Percentiles rank a stretch among this genome's conserved stretches.
phyloP scores from a whole-genome alignment of 1,140 invertebrate species.

The Venustaconcha ellipsiformis region DNA sequence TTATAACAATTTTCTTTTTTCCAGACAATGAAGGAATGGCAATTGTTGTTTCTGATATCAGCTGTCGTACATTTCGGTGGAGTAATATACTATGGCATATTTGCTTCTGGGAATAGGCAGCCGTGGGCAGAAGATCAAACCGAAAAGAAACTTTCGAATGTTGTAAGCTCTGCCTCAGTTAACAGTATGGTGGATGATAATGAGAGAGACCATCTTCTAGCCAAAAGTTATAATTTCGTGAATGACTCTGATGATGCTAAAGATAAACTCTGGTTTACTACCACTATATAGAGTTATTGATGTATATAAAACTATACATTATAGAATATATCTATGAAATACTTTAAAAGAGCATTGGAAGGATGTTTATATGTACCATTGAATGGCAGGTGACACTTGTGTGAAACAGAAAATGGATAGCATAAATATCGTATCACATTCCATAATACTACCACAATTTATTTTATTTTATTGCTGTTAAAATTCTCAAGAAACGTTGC shows the following conservation, averaged over 20 bases:
- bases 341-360: no score
- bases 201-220: constrained; percentile 1
- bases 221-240: not conserved
- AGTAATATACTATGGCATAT: constrained; percentile 15
- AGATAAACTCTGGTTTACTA: constrained; percentile 7
- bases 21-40: constrained; percentile 2
- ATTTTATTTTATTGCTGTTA: no score
- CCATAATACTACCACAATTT: no score
- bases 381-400: no score
- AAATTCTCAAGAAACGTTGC: no score
- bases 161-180: not conserved
- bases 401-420: no score
- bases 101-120: constrained; percentile 19
- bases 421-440: no score
- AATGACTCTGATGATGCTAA: not conserved
- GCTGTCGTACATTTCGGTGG: constrained; percentile 6
- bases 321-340: no score
- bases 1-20: constrained; percentile 1
- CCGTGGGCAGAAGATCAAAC: constrained; percentile 9
- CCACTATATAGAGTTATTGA: constrained; percentile 6
- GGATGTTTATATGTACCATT: no score
- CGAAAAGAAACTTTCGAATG: not conserved
- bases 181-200: not conserved
- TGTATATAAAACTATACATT: not conserved
- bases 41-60: constrained; percentile 1